A percentile compares a stretch with the other conserved stretches of the same genome.
Conservation (phyloP, 2,888 invertebrate genomes). For the Miltochrista miniata region DNA sequence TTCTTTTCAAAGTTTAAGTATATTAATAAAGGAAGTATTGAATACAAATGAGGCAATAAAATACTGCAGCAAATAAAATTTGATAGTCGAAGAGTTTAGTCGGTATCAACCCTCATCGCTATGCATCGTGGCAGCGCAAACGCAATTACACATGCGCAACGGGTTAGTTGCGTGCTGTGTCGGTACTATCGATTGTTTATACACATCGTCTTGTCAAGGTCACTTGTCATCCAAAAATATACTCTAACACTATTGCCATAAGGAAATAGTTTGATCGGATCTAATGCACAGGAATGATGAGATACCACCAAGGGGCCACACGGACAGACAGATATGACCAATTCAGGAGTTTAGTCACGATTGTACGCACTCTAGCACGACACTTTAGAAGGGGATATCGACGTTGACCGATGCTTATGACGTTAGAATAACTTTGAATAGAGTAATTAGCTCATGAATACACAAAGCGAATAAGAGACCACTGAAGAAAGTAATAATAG, state of each 20-base stretch:
- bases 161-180: slow-evolving; percentile 57
- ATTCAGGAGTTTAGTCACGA: slow-evolving; percentile 80
- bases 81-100: slow-evolving; percentile 58
- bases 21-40: slow-evolving; percentile 60
- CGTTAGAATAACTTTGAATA: slow-evolving; percentile 81
- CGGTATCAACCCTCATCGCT: slow-evolving; percentile 66
- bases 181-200: slow-evolving; percentile 75
- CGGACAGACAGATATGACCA: slow-evolving; percentile 64
- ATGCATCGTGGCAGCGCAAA: slow-evolving; percentile 63
- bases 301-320: slow-evolving; percentile 54
- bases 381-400: slow-evolving; percentile 70
- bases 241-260: slow-evolving; percentile 52
- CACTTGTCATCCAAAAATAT: slow-evolving; percentile 50
- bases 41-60: slow-evolving; percentile 72
- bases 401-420: slow-evolving; percentile 78
- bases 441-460: slow-evolving; percentile 76
- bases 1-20: slow-evolving; percentile 40
- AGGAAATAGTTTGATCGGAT: slow-evolving; percentile 28
- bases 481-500: slow-evolving; percentile 58
- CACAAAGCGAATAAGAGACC: slow-evolving; percentile 60
- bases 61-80: slow-evolving; percentile 59
- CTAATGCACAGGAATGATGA: slow-evolving; percentile 17
- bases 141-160: slow-evolving; percentile 74
- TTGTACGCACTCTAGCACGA: slow-evolving; percentile 61
- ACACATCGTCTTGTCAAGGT: slow-evolving; percentile 51